Percentiles rank a stretch among this genome's conserved stretches.
These are phyloP conservation scores for Potamilus streckersoni DNA, from an alignment of 1,140 invertebrate genomes.

Conservation along the genomic window DNA sequence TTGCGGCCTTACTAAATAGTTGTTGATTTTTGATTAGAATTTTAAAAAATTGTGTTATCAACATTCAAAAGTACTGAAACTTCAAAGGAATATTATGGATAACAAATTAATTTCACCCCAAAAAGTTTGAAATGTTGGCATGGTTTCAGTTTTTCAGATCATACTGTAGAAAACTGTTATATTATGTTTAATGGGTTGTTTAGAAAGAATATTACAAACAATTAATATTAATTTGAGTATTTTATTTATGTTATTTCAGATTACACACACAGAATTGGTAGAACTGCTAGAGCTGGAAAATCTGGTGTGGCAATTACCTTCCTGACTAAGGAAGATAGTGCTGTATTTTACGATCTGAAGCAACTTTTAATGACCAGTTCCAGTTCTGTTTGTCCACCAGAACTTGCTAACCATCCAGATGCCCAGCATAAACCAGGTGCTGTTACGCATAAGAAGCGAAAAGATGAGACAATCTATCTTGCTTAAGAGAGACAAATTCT, in stretches of 20 bases:
- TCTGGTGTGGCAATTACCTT: conserved; percentile 96
- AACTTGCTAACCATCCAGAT: conserved; percentile 97
- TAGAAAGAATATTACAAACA: no score
- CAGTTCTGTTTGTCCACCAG: conserved; percentile 94
- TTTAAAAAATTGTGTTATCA: no score
- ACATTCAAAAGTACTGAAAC: no score
- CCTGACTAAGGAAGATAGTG: conserved; percentile 96
- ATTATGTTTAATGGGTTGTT: no score
- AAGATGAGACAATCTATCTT: conserved; percentile 82
- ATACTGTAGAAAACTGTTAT: no score
- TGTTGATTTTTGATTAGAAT: no score
- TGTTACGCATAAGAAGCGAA: conserved; percentile 88
- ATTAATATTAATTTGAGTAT: not conserved
- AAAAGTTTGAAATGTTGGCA: no score
- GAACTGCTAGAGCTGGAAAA: conserved; percentile 98
- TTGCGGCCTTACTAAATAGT: no score
- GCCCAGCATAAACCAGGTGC: conserved; percentile 98
- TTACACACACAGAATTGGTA: conserved; percentile 99
- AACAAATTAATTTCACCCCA: no score
- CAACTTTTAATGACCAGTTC: conserved; percentile 90
- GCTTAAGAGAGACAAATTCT: conserved; percentile 16
- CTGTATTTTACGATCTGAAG: conserved; percentile 97
- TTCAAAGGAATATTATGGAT: no score
- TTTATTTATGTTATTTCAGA: conserved; percentile 73
- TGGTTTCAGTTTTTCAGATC: no score